Base-by-base conservation (phyloP, 92 coral and sea anemone genomes). In the Porites cylindrica region DNA sequence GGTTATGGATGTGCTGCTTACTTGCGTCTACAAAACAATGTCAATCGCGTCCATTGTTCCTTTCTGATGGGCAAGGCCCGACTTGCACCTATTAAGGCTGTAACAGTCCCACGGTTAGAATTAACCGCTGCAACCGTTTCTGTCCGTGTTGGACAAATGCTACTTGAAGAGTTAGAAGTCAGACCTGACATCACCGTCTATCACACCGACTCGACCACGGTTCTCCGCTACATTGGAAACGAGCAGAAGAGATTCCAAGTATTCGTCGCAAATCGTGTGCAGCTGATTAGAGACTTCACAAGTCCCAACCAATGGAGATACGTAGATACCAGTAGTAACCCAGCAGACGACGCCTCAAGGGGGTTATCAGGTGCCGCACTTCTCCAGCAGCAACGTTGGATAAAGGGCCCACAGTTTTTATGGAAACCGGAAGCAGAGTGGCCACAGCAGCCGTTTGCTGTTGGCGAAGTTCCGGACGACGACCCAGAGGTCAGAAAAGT, bases 281-380 rank as follows among this genome's bases (percentile, higher is more conserved):
- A n/a, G n/a, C n/a, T n/a, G n/a, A n/a, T n/a, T n/a, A n/a, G n/a
- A n/a, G n/a, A n/a, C n/a, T n/a, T n/a, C n/a, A n/a, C n/a, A n/a
- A n/a, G n/a, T n/a, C n/a, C n/a, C n/a, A n/a, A n/a, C n/a, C n/a
- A n/a, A n/a, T n/a, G n/a, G n/a, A n/a, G n/a, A n/a, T n/a, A n/a
- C n/a, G n/a, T n/a, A n/a, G n/a, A n/a, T n/a, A n/a, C n/a, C n/a
- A n/a, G n/a, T n/a, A n/a, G n/a, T n/a, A n/a, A n/a, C n/a, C n/a
- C n/a, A n/a, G n/a, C n/a, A n/a, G n/a, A n/a, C n/a, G 90, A 90
- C 51, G 89, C 96, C 65, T 90, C 93, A 29, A 84, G 93, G 53
- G 96, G 87, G 14, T 64, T 87, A 51, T 50, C 62, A 29, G 91
- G 78, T 17, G 79, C 20, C 23, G 60, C 56, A 1, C 89, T 89